Base-by-base conservation (phyloP, 2,113 vertebrate species). In the Cygnus atratus region DNA sequence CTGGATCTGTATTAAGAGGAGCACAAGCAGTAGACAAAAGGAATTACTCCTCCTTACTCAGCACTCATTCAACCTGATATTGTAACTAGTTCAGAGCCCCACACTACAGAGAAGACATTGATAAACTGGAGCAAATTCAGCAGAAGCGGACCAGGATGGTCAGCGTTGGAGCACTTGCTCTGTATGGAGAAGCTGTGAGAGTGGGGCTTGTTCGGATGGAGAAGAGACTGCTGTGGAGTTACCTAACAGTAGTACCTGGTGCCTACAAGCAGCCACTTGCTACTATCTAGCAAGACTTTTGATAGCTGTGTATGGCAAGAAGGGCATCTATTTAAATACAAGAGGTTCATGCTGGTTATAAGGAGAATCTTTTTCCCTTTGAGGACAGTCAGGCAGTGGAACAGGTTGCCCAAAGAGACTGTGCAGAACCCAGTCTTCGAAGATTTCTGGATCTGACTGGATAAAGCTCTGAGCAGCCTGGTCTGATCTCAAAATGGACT, bases 151-250 rank as follows among this genome's bases (percentile, higher is more conserved):
- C 6, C 35, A 44, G 7, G 21, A n/a, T 21, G 19, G 26, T 20
- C 29, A 67, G 24, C 33, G 22, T 25, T 50, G 48, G 18, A 55
- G 6, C 4, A 28, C 26, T 79, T 85, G 33, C 19, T 7, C 24
- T 22, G 6, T 75, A 25, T 63, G 21, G 35, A 73, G 19, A 39
- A 7, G 11, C 41, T 76, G 57, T n/a, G 15, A 12, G 14, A 57
- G 11, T 3, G 2, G 5, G 10, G 0, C 4, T 58, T 37, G 18
- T 37, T 71, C 35, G 76, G 5, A 21, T 2, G 1, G 24, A 91
- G 46, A 63, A 75, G 17, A 39, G 6, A 41, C n/a, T 0, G 2
- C 15, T 55, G 33, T 17, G 4, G 25, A 10, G 7, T 3, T 4
- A 25, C 22, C 18, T 44, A 58, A 16, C 9, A 72, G 13, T 33